Evolutionary conservation across 1,140 invertebrate species (phyloP), one percentile per base, ranked within the genome.

Genomic region (Dysdera silvatica): DNA sequence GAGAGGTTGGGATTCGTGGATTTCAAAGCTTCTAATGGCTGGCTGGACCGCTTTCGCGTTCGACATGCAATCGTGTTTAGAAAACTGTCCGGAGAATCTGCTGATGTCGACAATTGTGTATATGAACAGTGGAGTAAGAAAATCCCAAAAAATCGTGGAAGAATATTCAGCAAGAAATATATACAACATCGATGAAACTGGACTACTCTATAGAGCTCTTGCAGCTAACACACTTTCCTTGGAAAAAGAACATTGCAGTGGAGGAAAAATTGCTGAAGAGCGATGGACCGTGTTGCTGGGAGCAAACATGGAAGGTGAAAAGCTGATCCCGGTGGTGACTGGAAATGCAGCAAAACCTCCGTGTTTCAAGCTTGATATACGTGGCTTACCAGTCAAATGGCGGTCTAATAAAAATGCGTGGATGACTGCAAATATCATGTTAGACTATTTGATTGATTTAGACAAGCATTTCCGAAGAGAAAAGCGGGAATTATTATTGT

Each of bases 181-280:
- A 51, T 80, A 73, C 70, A 81, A 80, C 68, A 72, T 72, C 18
- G 76, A 80, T 69, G 77, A 80, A 71, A 79, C 74, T 32, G 75
- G 74, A 12, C 68, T 80, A 4, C 79, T 80, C 74, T 79, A 71
- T 66, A 74, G 75, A 66, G 73, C 71, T 56, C 60, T 78, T 54
- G 75, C 77, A 35, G 72, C 77, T 48, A 72, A 74, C 71, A 76
- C 76, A 8, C 65, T 75, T 29, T 66, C 65, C 33, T 74, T 74
- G 43, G 77, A 78, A 71, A 65, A 64, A 48, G 68, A 77, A 56
- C 67, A 66, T 59, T 78, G 73, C 68, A 59, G 69, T 59, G 72
- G 75, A 47, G 75, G 76, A 6, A 79, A 80, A 68, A 49, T 71
- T 26, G 74, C 68, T n/a, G 80, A 80, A 73, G 72, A 77, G 54